These are phyloP conservation scores for Yasuhikotakia modesta DNA, from an alignment of 2,797 vertebrate genomes.

Conservation along the genomic window DNA sequence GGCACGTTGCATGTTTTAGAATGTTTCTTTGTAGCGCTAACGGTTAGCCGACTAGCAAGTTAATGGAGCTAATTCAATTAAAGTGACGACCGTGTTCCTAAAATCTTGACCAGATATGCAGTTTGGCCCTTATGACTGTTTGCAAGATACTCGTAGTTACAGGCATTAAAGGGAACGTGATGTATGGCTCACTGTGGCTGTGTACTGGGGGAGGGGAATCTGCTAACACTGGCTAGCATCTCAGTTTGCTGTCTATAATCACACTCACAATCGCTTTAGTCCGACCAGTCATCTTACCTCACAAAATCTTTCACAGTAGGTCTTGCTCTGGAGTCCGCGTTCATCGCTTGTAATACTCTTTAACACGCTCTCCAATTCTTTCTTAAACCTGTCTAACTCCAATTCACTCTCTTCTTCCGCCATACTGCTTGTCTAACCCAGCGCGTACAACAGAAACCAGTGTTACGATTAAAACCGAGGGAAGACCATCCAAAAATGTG, in stretches of 20 bases:
- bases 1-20: slow-evolving; percentile 50
- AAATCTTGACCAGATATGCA: neutral
- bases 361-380: slow-evolving; percentile 82
- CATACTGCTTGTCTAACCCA: slow-evolving; percentile 89
- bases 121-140: neutral
- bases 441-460: slow-evolving; percentile 85
- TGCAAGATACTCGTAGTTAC: neutral
- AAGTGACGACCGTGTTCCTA: neutral
- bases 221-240: slow-evolving; percentile 35
- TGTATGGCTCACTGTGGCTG: slow-evolving; percentile 47
- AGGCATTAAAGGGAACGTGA: neutral
- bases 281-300: slow-evolving; percentile 77
- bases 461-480: slow-evolving; percentile 51
- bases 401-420: slow-evolving; percentile 91
- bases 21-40: slow-evolving; percentile 46
- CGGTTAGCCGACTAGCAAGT: slow-evolving; percentile 31
- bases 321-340: slow-evolving; percentile 72
- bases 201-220: slow-evolving; percentile 75
- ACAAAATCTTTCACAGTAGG: slow-evolving; percentile 89
- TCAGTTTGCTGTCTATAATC: neutral
- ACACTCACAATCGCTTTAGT: neutral
- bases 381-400: slow-evolving; percentile 86
- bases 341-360: slow-evolving; percentile 67
- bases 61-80: slow-evolving; percentile 10
- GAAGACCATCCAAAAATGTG: slow-evolving; percentile 42